Evolutionary conservation across 2,888 invertebrate species (phyloP), one percentile per base, ranked within the genome.

Genomic region (Amphipyra tragopoginis): DNA sequence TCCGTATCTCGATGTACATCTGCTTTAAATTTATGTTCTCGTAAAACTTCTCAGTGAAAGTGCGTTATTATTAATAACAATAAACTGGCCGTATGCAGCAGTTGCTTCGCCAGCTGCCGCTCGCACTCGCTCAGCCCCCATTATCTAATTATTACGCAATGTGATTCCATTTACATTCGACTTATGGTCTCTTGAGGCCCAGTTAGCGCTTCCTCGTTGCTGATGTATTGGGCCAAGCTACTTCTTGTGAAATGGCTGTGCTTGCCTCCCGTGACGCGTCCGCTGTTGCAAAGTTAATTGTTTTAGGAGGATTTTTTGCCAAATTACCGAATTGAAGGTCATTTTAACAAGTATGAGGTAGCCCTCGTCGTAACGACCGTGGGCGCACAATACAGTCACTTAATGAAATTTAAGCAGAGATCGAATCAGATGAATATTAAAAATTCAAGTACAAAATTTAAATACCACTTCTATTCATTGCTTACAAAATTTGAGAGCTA

Each of bases 61-160:
- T 90, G 80, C 69, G 64, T 62, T 81, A 78, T 80, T 84, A 81
- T 83, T 75, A 83, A 84, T 85, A 85, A 73, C 50, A 65, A 71
- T 68, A 73, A 69, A 59, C 54, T 81, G 75, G 67, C 72, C 66
- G 77, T 83, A 83, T 79, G 75, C 59, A 72, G 81, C 79, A 56
- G 59, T 72, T 85, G 74, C 79, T 83, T 75, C 77, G 75, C 65
- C 76, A 78, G 68, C 77, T 77, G 79, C 75, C 65, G 66, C 61
- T 77, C 67, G 73, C 70, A 75, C 70, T 82, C 69, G 75, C 66
- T 75, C 51, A 77, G 80, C 57, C 63, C 77, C 79, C 81, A 86
- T 90, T 90, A 90, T 88, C 85, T 89, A 88, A 88, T 89, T 88
- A 86, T 91, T 90, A 84, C 85, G 81, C 73, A 91, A 90, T 72